Evolutionary conservation across 2,888 invertebrate species (phyloP), one percentile per base, ranked within the genome.

Genomic region (Netelia fuscicornis): DNA sequence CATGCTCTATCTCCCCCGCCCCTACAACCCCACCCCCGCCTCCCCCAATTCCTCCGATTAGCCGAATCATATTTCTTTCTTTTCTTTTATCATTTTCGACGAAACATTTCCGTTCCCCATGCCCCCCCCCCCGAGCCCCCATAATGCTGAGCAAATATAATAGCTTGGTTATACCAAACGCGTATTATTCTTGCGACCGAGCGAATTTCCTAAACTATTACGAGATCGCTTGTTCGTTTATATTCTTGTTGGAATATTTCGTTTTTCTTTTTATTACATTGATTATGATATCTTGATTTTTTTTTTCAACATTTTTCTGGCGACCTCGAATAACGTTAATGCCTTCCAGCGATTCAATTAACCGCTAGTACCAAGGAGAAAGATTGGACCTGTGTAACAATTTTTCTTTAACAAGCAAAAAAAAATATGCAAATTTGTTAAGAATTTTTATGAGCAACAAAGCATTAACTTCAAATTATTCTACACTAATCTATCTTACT

Each of bases 311-410:
- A 23, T 67, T 75, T 70, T 65, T 83, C n/a, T 20, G 68, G 48
- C 65, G 56, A 58, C 76, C 62, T 70, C 75, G 71, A 54, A 48
- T 71, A 75, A 64, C 52, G 13, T 62, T 62, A 62, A 74, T 25
- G 74, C 48, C 8, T 62, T 70, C 48, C 42, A 42, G 37, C 60
- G 2, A 64, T 75, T 37, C 23, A 58, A 23, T 20, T 75, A 64
- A 75, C 75, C 58, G 64, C 48, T 64, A 44, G 11, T 75, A 44
- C 2, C 54, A 23, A 23, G 79, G 64, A 75, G 65, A 62, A 30
- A 64, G 13, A 65, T 54, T 42, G 20, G 30, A 10, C 6, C 1
- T 37, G 37, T 37, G 37, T 6, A 37, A 37, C 37, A 37, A 37
- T 37, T 37, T 37, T 17, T 58, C 5, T 17, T 76, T 30, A 52